phyloP scores from a whole-genome alignment of 2,888 invertebrate genomes.

The Aquatica leii region DNA sequence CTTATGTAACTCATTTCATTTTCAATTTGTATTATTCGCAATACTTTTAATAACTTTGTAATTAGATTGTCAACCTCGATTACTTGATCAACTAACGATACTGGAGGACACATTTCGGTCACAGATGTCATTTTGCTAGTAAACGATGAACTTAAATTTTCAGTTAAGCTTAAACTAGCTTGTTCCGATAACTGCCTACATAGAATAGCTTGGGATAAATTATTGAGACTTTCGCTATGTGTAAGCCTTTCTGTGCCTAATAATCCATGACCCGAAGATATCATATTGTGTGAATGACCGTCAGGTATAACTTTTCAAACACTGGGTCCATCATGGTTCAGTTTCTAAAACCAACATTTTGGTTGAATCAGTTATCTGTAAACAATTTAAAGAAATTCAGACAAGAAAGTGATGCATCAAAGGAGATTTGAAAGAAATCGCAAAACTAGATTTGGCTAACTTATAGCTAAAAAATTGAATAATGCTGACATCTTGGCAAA shows the following conservation, averaged over 20 bases:
- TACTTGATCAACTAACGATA: slow-evolving; percentile 74
- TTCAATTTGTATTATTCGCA: slow-evolving; percentile 77
- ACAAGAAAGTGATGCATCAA: background rate
- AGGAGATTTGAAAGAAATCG: slow-evolving; percentile 20
- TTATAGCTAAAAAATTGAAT: too few relatives aligned
- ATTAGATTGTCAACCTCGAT: slow-evolving; percentile 79
- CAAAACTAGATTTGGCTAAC: too few relatives aligned
- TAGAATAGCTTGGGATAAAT: slow-evolving; percentile 79
- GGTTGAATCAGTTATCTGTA: slow-evolving; percentile 76
- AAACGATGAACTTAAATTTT: slow-evolving; percentile 58
- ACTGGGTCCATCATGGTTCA: slow-evolving; percentile 86
- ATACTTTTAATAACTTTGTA: slow-evolving; percentile 75
- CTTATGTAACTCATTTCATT: slow-evolving; percentile 73
- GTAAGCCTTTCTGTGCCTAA: slow-evolving; percentile 56
- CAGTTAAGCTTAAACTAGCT: slow-evolving; percentile 45
- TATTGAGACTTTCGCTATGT: slow-evolving; percentile 74
- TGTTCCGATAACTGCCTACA: slow-evolving; percentile 66
- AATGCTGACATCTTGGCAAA: too few relatives aligned
- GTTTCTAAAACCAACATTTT: slow-evolving; percentile 84
- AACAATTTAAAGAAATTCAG: too few relatives aligned
- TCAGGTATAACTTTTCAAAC: slow-evolving; percentile 69
- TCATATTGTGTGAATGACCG: slow-evolving; percentile 72
- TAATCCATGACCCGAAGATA: slow-evolving; percentile 69
- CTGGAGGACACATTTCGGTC: slow-evolving; percentile 65
- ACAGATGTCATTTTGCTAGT: slow-evolving; percentile 52